Base-by-base conservation (phyloP, 2,797 vertebrate species). In the Neosalanx taihuensis region DNA sequence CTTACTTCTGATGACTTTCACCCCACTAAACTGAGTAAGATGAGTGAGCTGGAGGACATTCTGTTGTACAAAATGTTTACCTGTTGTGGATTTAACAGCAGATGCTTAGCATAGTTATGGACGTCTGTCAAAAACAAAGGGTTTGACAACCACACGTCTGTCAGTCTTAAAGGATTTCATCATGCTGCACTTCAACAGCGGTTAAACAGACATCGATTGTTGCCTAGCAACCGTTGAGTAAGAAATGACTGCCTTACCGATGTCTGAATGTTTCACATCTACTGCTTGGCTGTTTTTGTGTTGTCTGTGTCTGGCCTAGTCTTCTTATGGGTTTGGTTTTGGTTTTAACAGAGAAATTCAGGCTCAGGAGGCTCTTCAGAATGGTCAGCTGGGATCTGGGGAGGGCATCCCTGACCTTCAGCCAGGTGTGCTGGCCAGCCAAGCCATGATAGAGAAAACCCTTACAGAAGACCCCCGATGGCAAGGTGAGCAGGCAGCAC, bases 361-460 rank as follows among this genome's bases (percentile, higher is more conserved):
- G 89, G 95, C 95, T 76, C 96, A 97, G 88, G 95, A 97, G 81
- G 94, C 96, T 61, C 91, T 96, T 72, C 96, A 97, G 72, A 96
- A 96, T 29, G 95, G 96, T 70, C 95, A 96, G 84, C 84, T 95
- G 69, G 91, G 94, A 37, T 87, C 93, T 0, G 91, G 93, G 18
- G 96, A 96, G 69, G 92, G 94, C 6, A 89, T 94, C 82, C 94
- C 94, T 26, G 96, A 97, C 64, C 90, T 95, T 74, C 96, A 97
- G 59, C 94, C 96, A 0, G 95, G 95, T 61, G 93, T 96, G n/a
- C 83, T 96, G 82, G 96, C 96, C 79, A 97, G 96, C 83, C 96
- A 97, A 87, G 96, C 96, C 72, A 95, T 96, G 95, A 97, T 97
- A 15, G 95, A 98, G 88, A 97, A 96, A 89, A 95, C 95, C 30